Evolutionary conservation across 2,888 invertebrate genomes (phyloP), one percentile per base, ranked within the genome.

Genomic region (Brachyopa scutellaris): DNA sequence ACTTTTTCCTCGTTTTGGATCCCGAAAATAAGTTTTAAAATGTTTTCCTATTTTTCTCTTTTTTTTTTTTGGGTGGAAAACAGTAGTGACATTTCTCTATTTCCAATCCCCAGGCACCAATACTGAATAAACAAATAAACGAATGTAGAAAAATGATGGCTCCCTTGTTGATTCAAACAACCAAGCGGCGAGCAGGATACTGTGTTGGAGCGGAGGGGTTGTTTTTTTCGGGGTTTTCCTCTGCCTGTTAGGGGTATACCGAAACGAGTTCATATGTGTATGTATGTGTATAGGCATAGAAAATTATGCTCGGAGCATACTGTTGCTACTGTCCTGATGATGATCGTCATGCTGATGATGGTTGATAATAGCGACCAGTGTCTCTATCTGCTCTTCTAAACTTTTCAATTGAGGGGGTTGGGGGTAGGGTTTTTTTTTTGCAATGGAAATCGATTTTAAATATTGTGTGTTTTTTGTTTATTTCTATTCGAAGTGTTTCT

Each of bases 61-160:
- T 8, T 33, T 23, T 55, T 47, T 64, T 64, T 49, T 29, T 51
- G 23, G 26, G 42, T 17, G 7, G 49, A 6, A 40, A 66, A 21
- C 2, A 33, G 62, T 70, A 57, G 74, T 80, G 74, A 70, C 80
- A 74, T 74, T 74, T 80, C 69, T 64, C 69, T 69, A 59, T 80
- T 74, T 69, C 57, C 45, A 36, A 21, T 80, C 80, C 74, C 80
- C 45, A 38, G 80, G 69, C 74, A 80, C 33, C 80, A 70, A 80
- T 80, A 69, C 64, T 38, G 42, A 70, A 64, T 80, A 80, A 80
- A 70, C 80, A 74, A 74, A 80, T 74, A 80, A 74, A 80, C 64
- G 69, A 80, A 74, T 70, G 80, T 62, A 64, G 64, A 74, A 80
- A 80, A 80, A 73, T 74, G 74, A 80, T 80, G 74, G 69, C 59